phyloP scores from a whole-genome alignment of 2,888 invertebrate species.

The Horisme vitalbata region DNA sequence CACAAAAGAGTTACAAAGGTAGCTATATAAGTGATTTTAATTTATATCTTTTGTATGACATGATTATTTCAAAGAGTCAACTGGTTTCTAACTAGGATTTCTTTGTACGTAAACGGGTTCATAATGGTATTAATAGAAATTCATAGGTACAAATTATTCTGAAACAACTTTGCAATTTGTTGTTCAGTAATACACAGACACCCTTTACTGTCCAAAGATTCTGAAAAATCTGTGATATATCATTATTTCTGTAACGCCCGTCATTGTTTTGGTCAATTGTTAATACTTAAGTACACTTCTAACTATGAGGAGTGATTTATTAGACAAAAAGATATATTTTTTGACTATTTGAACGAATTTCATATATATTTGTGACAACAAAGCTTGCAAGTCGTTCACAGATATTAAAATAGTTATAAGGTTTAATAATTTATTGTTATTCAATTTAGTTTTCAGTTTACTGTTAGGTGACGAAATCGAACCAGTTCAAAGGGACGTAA shows the following conservation, averaged over 20 bases:
- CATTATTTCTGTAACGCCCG: slow-evolving; percentile 72
- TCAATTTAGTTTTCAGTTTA: slow-evolving; percentile 80
- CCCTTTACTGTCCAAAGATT: slow-evolving; percentile 83
- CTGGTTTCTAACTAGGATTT: slow-evolving; percentile 71
- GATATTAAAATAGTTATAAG: slow-evolving; percentile 80
- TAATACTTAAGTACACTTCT: slow-evolving; percentile 76
- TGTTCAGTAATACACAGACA: slow-evolving; percentile 51
- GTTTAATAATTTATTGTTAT: slow-evolving; percentile 82
- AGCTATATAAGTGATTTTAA: slow-evolving; percentile 73
- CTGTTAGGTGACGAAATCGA: slow-evolving; percentile 80
- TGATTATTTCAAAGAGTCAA: slow-evolving; percentile 68
- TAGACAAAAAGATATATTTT: slow-evolving; percentile 82
- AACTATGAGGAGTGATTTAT: slow-evolving; percentile 61
- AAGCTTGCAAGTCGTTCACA: slow-evolving; percentile 76
- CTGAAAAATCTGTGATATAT: slow-evolving; percentile 82
- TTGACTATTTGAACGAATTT: slow-evolving; percentile 81
- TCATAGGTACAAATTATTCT: slow-evolving; percentile 72
- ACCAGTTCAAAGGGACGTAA: slow-evolving; percentile 81
- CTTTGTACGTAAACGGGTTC: slow-evolving; percentile 78
- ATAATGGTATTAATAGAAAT: slow-evolving; percentile 60
- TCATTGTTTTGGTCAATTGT: slow-evolving; percentile 83
- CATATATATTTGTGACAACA: slow-evolving; percentile 71
- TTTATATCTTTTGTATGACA: slow-evolving; percentile 67
- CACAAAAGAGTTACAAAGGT: slow-evolving; percentile 69
- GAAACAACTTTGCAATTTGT: slow-evolving; percentile 52